Percentiles rank a stretch among this genome's conserved stretches.
Evolutionary conservation across 2,888 invertebrate species (phyloP).

Genomic region (Pollenia angustigena): DNA sequence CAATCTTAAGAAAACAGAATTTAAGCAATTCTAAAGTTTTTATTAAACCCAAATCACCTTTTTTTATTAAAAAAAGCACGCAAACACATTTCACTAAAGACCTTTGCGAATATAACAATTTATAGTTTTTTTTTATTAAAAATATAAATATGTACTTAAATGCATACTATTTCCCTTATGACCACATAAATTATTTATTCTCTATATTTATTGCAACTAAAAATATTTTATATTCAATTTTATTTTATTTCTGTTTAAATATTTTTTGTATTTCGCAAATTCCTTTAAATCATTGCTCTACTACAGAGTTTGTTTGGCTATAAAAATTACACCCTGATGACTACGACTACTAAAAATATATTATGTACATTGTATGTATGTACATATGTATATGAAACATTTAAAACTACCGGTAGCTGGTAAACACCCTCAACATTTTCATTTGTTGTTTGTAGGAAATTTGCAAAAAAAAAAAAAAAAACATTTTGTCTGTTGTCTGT

Average conservation of each 20-base stretch:
- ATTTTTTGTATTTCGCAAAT: slow-evolving; percentile 42
- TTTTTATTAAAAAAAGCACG: no score
- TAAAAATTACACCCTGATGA: slow-evolving; percentile 57
- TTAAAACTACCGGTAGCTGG: slow-evolving; percentile 5
- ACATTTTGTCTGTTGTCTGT: slow-evolving; percentile 71
- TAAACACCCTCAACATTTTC: slow-evolving; percentile 58
- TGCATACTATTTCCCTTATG: slow-evolving; percentile 26
- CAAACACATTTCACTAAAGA: background rate
- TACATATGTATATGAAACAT: background rate
- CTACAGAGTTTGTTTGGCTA: background rate
- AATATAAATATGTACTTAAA: background rate
- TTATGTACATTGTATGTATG: background rate
- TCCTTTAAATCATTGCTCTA: slow-evolving; percentile 52
- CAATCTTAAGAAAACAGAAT: no score
- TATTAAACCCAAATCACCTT: no score
- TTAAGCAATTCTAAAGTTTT: no score
- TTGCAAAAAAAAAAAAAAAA: slow-evolving; percentile 16
- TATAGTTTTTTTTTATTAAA: slow-evolving; percentile 4
- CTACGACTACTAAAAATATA: background rate
- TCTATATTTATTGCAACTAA: slow-evolving; percentile 28
- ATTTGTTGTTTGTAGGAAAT: slow-evolving; percentile 40
- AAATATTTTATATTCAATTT: slow-evolving; percentile 50
- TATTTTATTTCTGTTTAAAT: slow-evolving; percentile 42
- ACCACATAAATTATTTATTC: slow-evolving; percentile 31
- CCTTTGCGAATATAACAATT: background rate